Evolutionary conservation across 2,113 vertebrate genomes (phyloP).

Genomic region (Podilymbus podiceps): DNA sequence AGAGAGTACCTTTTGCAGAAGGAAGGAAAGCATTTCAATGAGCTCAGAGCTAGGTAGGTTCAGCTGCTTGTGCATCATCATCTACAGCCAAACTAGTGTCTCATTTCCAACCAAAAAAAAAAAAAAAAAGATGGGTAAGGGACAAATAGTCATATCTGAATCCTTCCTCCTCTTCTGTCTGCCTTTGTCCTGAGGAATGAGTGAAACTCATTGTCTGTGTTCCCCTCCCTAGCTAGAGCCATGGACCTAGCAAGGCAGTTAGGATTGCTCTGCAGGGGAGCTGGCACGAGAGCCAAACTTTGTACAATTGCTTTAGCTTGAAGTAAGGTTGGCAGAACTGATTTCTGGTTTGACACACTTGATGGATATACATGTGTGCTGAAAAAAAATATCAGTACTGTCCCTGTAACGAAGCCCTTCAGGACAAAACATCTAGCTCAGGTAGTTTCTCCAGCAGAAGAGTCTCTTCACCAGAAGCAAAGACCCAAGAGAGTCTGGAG

Average conservation of each 20-base stretch:
- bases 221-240: background rate
- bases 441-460: background rate
- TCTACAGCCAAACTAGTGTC: background rate
- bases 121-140: fast-evolving
- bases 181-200: background rate
- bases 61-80: background rate
- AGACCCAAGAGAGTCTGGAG: background rate
- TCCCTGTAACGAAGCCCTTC: background rate
- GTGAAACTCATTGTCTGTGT: fast-evolving
- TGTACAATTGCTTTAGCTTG: background rate
- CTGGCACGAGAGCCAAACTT: background rate
- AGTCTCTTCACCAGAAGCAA: background rate
- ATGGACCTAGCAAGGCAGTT: background rate
- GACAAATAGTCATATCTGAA: background rate
- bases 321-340: background rate
- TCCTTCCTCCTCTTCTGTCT: background rate
- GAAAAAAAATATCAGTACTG: background rate
- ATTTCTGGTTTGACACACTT: background rate
- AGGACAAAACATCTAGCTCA: background rate
- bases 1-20: background rate
- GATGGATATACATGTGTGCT: background rate
- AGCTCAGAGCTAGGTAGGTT: background rate
- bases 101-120: background rate
- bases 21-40: background rate
- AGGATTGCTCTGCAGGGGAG: background rate